phyloP scores from a whole-genome alignment of 2,888 invertebrate species.

The Yponomeuta evonymella region DNA sequence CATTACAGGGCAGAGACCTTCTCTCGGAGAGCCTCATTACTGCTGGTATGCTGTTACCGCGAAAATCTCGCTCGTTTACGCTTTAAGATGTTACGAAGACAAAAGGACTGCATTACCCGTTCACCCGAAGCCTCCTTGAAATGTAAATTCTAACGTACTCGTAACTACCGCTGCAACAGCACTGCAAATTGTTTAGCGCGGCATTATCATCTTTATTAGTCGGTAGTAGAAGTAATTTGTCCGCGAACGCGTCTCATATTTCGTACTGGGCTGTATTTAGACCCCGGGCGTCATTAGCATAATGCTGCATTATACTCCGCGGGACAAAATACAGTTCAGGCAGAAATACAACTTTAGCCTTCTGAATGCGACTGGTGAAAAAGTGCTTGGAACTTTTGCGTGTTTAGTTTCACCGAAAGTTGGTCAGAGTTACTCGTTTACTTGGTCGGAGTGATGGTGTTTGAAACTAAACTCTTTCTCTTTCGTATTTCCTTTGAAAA shows the following conservation, averaged over 20 bases:
- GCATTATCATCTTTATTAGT: conserved; percentile 63
- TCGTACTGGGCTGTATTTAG: conserved; percentile 57
- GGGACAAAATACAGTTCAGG: not conserved
- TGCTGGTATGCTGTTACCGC: too few relatives aligned
- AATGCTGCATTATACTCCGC: conserved; percentile 45
- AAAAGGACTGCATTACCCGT: not conserved
- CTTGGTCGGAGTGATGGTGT: too few relatives aligned
- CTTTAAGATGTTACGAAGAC: not conserved
- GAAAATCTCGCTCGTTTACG: too few relatives aligned
- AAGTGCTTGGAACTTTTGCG: too few relatives aligned
- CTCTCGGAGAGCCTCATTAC: too few relatives aligned
- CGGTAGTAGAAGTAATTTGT: conserved; percentile 52
- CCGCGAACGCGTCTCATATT: conserved; percentile 44
- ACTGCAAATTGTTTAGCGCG: conserved; percentile 44
- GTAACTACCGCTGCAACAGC: conserved; percentile 19
- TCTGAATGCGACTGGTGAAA: not conserved
- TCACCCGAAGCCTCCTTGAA: not conserved
- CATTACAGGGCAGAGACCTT: too few relatives aligned
- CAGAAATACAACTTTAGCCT: not conserved
- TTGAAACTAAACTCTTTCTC: too few relatives aligned
- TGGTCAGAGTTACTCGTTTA: too few relatives aligned
- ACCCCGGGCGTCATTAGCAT: conserved; percentile 53
- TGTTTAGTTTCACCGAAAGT: too few relatives aligned
- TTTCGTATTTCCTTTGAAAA: too few relatives aligned
- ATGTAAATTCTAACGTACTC: not conserved